Evolutionary conservation across 23 tunicate species (phyloP), one percentile per base, ranked within the genome.

Genomic region (Diplosoma virens): DNA sequence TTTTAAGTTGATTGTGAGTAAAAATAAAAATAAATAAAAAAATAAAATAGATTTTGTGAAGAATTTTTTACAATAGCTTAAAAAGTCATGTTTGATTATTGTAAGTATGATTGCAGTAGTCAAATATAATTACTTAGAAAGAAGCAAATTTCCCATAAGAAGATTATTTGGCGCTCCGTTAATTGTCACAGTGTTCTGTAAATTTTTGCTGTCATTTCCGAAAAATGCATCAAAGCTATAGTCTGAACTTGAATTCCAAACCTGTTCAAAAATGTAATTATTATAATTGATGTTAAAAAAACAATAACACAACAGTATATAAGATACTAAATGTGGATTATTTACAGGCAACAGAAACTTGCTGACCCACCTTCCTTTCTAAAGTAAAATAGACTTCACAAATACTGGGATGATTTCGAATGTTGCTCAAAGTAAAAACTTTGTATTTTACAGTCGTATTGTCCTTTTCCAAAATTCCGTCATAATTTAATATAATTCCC

Each of bases 121-220:
- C n/a, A n/a, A n/a, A n/a, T n/a, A n/a, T n/a, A 37, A 25, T 37
- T 67, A 67, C 74, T 67, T 67, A 2, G 74, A 67, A 7, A 67
- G 52, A 3, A 67, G 52, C 27, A 67, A 33, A 35, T 67, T 33
- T 3, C 74, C 74, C 25, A 67, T 25, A 3, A 67, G 5, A 9
- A 67, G 28, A 35, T 67, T 18, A 3, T 36, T 22, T 11, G 74
- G 74, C 34, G 25, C 24, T 33, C 74, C 74, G 17, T 34, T 34
- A 6, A 67, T 25, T 9, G 52, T 14, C 2, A 67, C 52, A 34
- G 52, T 67, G 52, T 67, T 67, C 7, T 67, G 27, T 22, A 67
- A 22, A 21, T 67, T 35, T 67, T 67, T 52, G 20, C 27, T 3
- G 30, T 67, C 74, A 21, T 67, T 67, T 36, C 74, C 74, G 23